Conservation (phyloP, 2,888 invertebrate genomes). For the Minunthozetes semirufus region DNA sequence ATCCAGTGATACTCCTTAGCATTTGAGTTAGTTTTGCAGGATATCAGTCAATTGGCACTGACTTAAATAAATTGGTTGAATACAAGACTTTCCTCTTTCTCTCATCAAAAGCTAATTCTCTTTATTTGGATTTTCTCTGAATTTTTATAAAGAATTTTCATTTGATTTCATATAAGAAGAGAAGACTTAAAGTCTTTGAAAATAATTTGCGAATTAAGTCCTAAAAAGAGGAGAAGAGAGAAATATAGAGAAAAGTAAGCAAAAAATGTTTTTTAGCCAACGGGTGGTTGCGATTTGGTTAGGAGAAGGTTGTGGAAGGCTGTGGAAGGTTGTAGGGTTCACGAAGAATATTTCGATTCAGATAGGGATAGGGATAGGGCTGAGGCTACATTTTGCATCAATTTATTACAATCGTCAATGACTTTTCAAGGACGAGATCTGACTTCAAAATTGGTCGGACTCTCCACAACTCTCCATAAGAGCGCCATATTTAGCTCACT, state of each 20-base stretch:
- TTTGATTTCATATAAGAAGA: neutral
- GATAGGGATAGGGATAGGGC: constrained; percentile 20
- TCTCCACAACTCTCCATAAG: too few relatives aligned
- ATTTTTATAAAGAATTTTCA: neutral
- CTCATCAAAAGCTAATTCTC: neutral
- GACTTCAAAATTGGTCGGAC: constrained; percentile 18
- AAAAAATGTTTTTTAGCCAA: constrained; percentile 12
- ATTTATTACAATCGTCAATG: constrained; percentile 28
- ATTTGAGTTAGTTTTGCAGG: neutral
- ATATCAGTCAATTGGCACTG: constrained; percentile 12
- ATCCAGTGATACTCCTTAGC: neutral
- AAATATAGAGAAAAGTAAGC: neutral
- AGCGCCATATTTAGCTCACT: constrained; percentile 14
- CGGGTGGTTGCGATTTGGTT: constrained; percentile 28
- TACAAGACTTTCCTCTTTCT: neutral
- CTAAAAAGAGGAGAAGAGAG: neutral
- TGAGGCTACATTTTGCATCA: constrained; percentile 12
- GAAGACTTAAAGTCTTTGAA: neutral
- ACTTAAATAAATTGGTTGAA: constrained; percentile 21
- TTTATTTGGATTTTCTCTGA: neutral
- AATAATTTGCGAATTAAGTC: neutral
- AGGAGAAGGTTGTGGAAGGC: neutral
- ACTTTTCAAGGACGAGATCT: constrained; percentile 26
- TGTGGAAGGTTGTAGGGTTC: constrained; percentile 26
- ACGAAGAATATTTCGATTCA: neutral